Conservation (phyloP, 2,797 vertebrate genomes). For the Selene dorsalis region DNA sequence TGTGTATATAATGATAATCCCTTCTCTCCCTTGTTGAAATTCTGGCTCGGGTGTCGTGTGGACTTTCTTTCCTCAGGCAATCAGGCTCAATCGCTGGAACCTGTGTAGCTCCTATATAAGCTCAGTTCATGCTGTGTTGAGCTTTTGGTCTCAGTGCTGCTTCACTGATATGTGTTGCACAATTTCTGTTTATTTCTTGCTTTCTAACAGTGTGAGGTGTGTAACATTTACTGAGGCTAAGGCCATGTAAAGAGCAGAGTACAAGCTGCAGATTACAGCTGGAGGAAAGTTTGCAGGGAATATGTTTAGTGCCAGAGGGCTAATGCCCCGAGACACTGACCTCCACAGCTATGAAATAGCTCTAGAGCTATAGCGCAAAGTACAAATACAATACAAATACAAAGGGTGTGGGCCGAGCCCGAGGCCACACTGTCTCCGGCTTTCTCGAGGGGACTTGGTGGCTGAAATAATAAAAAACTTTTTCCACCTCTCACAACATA, state of each 20-base stretch:
- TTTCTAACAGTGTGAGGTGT: too few species aligned
- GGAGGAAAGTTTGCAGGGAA: slow-evolving; percentile 11
- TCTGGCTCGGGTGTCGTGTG: slow-evolving; percentile 1
- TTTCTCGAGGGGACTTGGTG: too few species aligned
- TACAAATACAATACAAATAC: too few species aligned
- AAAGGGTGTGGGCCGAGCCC: too few species aligned
- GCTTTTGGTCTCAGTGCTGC: neutral
- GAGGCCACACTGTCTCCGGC: too few species aligned
- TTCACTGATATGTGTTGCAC: neutral
- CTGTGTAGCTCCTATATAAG: slow-evolving; percentile 2
- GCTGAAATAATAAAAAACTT: too few species aligned
- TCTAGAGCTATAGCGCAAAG: too few species aligned
- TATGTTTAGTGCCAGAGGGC: neutral
- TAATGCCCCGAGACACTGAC: too few species aligned
- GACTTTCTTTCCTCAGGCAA: neutral
- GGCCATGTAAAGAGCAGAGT: neutral
- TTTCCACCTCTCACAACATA: too few species aligned
- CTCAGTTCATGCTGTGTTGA: neutral
- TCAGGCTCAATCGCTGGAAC: slow-evolving; percentile 13
- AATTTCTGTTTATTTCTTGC: too few species aligned
- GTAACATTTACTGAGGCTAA: neutral
- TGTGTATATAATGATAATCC: neutral
- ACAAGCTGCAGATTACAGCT: neutral
- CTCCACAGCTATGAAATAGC: too few species aligned
- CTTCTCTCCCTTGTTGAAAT: neutral